Base-by-base conservation (phyloP, 2,888 invertebrate species). In the Diadromus collaris region DNA sequence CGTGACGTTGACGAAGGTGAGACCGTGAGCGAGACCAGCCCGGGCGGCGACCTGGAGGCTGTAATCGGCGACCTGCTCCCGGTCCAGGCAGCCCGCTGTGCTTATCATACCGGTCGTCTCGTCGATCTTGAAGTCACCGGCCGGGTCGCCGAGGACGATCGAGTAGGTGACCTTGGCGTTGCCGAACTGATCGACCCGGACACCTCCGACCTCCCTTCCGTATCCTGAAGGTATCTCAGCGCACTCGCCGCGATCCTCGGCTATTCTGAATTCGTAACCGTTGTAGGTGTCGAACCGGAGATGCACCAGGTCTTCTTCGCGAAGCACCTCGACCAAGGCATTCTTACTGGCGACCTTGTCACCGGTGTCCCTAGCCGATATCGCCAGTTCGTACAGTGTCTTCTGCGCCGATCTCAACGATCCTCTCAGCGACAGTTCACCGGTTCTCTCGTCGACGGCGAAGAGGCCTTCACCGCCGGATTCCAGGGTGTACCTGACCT, bases 291-390 rank as follows among this genome's bases (percentile, higher is more conserved):
- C 95, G 91, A 97, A 97, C 83, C 95, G 95, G 65, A 97, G 91
- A 82, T 93, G 93, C 89, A 96, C 95, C 76, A 95, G 91, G 86
- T 95, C 94, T 27, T 94, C 93, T 83, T 94, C 94, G 88, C 95
- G 95, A 16, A 96, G 93, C 80, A 97, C 94, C 92, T 97, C 96
- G 0, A 98, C 95, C 34, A 95, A 89, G 5, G 97, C 97, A 88
- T 96, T 95, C 86, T 95, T 94, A 19, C 91, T 90, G 0, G 96
- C 95, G 82, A 93, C 92, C 83, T 95, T 93, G 81, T 96, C 96
- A 1, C 96, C 97, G 84, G 94, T 94, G 91, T 98, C 97, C 90
- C 93, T 95, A 16, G 96, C 97, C 1, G 96, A 95, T 82, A 97
- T 93, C 85, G 93, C 94, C 76, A 98, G 90, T 80, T 94, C 94